Percentiles rank a stretch among this genome's conserved stretches.
Conservation (phyloP, 2,888 invertebrate species). For the Sabatieria punctata region DNA sequence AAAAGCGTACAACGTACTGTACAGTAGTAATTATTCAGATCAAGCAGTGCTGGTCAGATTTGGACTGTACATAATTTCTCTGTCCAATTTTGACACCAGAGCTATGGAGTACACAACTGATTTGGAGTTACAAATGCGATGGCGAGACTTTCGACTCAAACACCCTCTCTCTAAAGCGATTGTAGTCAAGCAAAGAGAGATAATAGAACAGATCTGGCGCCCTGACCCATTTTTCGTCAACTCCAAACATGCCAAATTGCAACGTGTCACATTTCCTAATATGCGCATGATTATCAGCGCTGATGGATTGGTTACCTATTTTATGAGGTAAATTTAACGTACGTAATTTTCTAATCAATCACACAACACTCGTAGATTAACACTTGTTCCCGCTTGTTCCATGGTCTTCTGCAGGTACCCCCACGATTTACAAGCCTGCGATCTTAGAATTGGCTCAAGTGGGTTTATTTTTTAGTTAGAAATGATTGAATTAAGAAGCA, state of each 20-base stretch:
- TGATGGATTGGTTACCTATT: constrained; percentile 23
- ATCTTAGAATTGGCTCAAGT: constrained; percentile 14
- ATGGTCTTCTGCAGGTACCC: constrained; percentile 29
- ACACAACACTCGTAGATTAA: constrained; percentile 16
- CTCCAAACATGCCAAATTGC: constrained; percentile 18
- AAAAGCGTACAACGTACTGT: constrained; percentile 6
- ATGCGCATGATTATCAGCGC: constrained; percentile 25
- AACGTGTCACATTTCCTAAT: constrained; percentile 26
- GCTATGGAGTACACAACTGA: constrained; percentile 25
- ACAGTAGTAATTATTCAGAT: constrained; percentile 14
- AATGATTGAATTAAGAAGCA: too few species aligned
- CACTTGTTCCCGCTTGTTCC: constrained; percentile 23
- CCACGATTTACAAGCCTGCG: constrained; percentile 25
- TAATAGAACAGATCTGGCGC: constrained; percentile 24
- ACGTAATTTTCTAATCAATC: background rate
- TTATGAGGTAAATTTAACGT: constrained; percentile 16
- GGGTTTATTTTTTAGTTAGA: too few species aligned
- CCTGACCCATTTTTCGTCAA: constrained; percentile 29
- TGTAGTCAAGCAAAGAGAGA: constrained; percentile 20
- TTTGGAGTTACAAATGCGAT: constrained; percentile 21
- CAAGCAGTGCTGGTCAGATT: constrained; percentile 23
- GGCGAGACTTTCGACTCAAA: constrained; percentile 21
- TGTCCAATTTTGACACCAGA: constrained; percentile 25
- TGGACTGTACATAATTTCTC: constrained; percentile 20
- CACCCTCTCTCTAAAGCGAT: constrained; percentile 26